phyloP scores from a whole-genome alignment of 2,888 invertebrate genomes.

The Apamea epomidion region DNA sequence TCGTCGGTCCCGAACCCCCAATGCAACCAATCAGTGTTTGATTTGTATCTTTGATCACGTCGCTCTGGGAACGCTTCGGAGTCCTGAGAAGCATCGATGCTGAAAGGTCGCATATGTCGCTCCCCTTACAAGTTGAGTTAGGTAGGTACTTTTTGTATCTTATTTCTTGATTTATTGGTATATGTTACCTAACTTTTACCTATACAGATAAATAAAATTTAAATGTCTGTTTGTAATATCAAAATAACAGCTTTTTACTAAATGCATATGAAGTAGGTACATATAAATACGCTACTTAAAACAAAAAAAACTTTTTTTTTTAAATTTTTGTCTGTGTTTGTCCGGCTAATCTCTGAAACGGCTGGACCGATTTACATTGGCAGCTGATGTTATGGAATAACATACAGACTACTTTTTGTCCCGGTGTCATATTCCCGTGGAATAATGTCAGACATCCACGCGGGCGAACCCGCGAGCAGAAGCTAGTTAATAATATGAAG shows the following conservation, averaged over 20 bases:
- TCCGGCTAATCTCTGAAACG: neutral
- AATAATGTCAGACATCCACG: neutral
- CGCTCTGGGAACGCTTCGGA: conserved; percentile 51
- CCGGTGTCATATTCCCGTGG: neutral
- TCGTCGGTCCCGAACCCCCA: conserved; percentile 75
- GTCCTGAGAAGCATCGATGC: conserved; percentile 11
- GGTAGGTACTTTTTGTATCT: conserved; percentile 19
- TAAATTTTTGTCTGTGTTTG: neutral
- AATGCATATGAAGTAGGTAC: neutral
- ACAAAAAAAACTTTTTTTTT: neutral
- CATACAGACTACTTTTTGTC: neutral
- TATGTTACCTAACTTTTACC: neutral
- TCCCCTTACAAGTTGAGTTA: conserved; percentile 7
- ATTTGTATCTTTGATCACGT: conserved; percentile 65
- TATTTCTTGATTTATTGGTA: conserved; percentile 42
- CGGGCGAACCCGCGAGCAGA: neutral
- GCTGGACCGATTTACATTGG: neutral
- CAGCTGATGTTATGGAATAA: neutral
- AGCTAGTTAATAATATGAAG: neutral
- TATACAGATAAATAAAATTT: neutral
- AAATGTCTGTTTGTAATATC: neutral
- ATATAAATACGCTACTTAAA: neutral
- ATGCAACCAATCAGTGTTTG: conserved; percentile 77
- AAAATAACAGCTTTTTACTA: neutral
- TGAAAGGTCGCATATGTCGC: conserved; percentile 29